Conservation (phyloP, 2,113 vertebrate genomes). For the Gracilinanus agilis region DNA sequence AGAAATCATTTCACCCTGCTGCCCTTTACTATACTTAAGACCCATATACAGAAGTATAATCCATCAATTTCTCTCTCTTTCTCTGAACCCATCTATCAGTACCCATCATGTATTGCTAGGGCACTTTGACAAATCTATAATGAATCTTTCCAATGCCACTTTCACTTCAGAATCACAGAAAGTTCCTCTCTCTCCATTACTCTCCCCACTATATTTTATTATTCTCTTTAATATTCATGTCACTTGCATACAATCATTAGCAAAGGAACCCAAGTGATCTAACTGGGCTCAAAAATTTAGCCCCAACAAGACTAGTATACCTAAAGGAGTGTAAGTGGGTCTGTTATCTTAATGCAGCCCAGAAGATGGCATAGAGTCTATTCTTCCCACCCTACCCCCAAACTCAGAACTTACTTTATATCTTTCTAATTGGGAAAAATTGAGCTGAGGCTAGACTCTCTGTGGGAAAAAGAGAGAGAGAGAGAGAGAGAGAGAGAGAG, state of each 20-base stretch:
- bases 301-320: background rate
- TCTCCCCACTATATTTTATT: background rate
- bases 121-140: background rate
- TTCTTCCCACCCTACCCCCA: background rate
- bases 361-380: background rate
- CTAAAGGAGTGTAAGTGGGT: background rate
- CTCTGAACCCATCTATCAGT: background rate
- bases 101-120: fast-evolving
- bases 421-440: background rate
- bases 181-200: background rate
- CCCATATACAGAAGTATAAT: background rate
- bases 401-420: background rate
- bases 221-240: background rate
- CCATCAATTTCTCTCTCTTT: background rate
- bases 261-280: background rate
- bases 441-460: background rate
- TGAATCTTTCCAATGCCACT: background rate
- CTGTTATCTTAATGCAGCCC: background rate
- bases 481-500: no score
- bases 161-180: background rate
- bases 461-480: background rate
- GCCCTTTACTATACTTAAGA: background rate
- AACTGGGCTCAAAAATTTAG: background rate
- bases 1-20: background rate
- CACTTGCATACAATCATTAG: background rate